Base-by-base conservation (phyloP, 2,888 invertebrate species). In the Clistopyga incitator region DNA sequence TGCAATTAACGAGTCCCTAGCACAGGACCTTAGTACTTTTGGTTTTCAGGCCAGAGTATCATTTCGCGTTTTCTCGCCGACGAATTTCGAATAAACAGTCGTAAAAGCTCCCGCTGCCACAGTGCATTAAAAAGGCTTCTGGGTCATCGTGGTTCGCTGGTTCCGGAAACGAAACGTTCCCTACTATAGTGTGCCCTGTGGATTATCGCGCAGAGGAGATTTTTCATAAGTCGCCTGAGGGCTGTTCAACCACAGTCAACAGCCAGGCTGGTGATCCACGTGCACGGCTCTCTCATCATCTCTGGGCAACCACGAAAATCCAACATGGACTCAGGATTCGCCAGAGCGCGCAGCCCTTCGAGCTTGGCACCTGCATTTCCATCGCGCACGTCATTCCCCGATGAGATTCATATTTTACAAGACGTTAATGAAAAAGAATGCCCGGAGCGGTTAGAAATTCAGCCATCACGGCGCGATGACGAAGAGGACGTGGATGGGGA, bases 391-490 rank as follows among this genome's bases (percentile, higher is more conserved):
- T 77, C 80, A 80, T 80, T 74, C 68, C 83, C 72, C 84, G 84
- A 81, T 81, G 81, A 84, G 84, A 84, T 84, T 84, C 81, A 84
- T 84, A 84, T 84, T 84, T 84, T 61, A 84, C 81, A 78, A 84
- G 84, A 81, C 61, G 77, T 74, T 84, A 81, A 84, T 84, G 84
- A 84, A 84, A 84, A 84, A 84, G 78, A 84, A 78, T 64, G 81
- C 84, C 78, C 54, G 29, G 38, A 74, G 84, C 78, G 68, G 20
- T 78, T 47, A 81, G 64, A 81, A 84, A 78, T 75, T 67, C 54
- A 54, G 47, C 34, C 42, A 56, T 72, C 56, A 42, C 29, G 38
- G 3, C 29, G 1, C 54, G 6, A 13, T 45, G 50, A 20, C 15
- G 11, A 6, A 20, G 13, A 23, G 20, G 13, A n/a, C 50, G 54